Conservation (phyloP, 2,797 vertebrate genomes). For the Ficedula albicollis region DNA sequence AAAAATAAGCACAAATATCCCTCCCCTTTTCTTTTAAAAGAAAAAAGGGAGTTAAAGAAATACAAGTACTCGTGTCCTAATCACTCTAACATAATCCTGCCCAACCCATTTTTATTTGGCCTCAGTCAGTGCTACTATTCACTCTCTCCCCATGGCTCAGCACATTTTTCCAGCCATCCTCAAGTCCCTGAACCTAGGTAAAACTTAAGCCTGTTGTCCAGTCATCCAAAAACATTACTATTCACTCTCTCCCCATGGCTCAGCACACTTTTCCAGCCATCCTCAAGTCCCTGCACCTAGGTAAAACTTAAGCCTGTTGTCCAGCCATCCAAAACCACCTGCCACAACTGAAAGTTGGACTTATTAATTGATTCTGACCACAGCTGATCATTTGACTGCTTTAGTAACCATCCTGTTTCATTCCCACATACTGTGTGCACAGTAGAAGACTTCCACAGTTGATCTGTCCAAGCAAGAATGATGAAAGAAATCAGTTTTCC, state of each 20-base stretch:
- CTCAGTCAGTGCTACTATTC: neutral
- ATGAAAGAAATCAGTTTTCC: neutral
- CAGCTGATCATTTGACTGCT: neutral
- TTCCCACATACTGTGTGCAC: neutral
- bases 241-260: neutral
- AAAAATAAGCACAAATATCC: neutral
- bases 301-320: neutral
- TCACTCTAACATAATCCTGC: neutral
- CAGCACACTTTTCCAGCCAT: neutral
- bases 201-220: neutral
- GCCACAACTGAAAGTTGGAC: neutral
- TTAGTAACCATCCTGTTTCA: neutral
- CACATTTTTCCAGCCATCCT: neutral
- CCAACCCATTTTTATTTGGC: neutral
- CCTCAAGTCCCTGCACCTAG: neutral
- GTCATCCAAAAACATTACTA: neutral
- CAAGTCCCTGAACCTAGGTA: neutral
- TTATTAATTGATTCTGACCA: neutral
- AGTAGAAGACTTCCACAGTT: neutral
- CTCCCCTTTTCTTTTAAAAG: neutral
- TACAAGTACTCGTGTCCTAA: neutral
- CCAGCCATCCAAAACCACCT: neutral
- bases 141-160: neutral
- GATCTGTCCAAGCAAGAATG: neutral
- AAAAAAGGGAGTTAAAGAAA: neutral